These are phyloP conservation scores for Isaurus tuberculatus DNA, from an alignment of 92 coral and sea anemone species.

Conservation along the genomic window DNA sequence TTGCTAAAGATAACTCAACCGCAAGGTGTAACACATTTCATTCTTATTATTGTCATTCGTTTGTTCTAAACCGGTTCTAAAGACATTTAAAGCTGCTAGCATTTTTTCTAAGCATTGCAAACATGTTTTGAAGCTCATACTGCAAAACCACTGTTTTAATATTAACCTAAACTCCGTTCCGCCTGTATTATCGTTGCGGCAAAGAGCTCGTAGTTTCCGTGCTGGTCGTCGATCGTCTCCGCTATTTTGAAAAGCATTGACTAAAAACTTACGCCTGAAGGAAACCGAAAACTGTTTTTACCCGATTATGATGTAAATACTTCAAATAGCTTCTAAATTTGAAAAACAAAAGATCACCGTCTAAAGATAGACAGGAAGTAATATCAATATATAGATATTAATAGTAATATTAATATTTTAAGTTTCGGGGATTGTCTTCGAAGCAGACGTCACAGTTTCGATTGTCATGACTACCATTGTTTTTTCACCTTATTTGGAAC, in stretches of 20 bases:
- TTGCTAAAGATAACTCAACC: too few relatives aligned
- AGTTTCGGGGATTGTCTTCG: background rate
- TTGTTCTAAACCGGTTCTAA: background rate
- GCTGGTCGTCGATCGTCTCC: background rate
- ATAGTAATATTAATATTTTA: background rate
- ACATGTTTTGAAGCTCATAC: background rate
- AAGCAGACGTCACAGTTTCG: background rate
- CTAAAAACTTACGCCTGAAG: background rate
- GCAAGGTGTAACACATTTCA: too few relatives aligned
- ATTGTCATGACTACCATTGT: background rate
- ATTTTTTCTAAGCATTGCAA: background rate
- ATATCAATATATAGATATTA: background rate
- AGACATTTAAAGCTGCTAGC: background rate
- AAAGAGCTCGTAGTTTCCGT: background rate
- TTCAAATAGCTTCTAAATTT: background rate
- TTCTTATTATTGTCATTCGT: too few relatives aligned
- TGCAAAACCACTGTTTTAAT: background rate
- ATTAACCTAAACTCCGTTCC: background rate
- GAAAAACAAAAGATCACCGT: background rate
- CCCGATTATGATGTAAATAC: background rate
- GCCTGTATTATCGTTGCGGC: background rate
- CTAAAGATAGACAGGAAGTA: background rate
- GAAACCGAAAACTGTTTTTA: background rate
- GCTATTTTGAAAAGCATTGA: background rate
- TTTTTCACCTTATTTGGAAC: conserved; percentile 5